These are phyloP conservation scores for Sinocyclocheilus grahami DNA, from an alignment of 2,113 vertebrate genomes.

Conservation along the genomic window DNA sequence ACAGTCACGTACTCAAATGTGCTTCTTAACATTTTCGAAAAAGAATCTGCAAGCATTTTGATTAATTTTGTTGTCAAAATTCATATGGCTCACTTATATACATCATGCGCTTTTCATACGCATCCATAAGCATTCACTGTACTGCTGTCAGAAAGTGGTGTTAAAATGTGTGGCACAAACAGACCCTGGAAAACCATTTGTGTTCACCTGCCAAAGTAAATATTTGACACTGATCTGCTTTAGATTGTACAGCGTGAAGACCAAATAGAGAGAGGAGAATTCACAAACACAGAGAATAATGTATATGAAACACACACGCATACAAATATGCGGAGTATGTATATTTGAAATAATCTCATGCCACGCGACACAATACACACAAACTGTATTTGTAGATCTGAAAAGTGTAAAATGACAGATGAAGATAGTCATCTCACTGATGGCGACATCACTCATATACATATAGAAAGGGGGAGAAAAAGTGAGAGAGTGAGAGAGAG, in stretches of 20 bases:
- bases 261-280: slow-evolving; percentile 5
- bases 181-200: background rate
- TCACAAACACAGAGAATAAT: too few species aligned
- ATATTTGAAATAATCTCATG: background rate
- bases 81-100: background rate
- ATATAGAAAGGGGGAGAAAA: background rate
- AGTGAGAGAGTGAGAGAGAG: background rate
- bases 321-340: background rate
- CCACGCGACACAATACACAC: background rate
- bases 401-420: slow-evolving; percentile 20
- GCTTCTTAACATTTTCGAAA: slow-evolving; percentile 24
- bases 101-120: background rate
- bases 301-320: background rate
- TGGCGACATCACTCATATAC: slow-evolving; percentile 1
- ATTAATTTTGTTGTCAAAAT: background rate
- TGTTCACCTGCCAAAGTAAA: slow-evolving; percentile 10
- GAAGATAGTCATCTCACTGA: slow-evolving; percentile 16
- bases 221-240: slow-evolving; percentile 17
- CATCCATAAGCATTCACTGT: too few species aligned
- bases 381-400: slow-evolving; percentile 3
- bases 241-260: background rate
- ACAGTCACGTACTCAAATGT: slow-evolving; percentile 16
- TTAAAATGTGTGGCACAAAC: background rate
- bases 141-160: background rate
- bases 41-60: background rate